A percentile compares a stretch with the other conserved stretches of the same genome.
These are phyloP conservation scores for Nycteola revayana DNA, from an alignment of 2,888 invertebrate species.

Conservation along the genomic window DNA sequence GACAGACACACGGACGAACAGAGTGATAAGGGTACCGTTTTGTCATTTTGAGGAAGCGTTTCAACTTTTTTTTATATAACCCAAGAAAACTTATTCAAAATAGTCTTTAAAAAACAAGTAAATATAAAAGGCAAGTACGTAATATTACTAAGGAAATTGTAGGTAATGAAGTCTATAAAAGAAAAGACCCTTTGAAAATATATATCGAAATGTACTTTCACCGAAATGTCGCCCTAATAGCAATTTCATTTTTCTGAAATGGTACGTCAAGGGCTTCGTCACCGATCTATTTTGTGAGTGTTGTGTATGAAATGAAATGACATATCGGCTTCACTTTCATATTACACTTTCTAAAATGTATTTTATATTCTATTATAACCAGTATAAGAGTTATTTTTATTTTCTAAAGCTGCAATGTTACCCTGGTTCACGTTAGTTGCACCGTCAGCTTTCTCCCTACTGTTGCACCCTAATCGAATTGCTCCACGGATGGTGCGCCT, in stretches of 20 bases:
- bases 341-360: background rate
- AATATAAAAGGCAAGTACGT: too few relatives aligned
- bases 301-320: constrained; percentile 79
- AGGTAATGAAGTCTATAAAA: constrained; percentile 16
- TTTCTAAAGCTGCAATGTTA: constrained; percentile 23
- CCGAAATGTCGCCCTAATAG: constrained; percentile 63
- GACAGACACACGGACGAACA: too few relatives aligned
- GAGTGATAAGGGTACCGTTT: too few relatives aligned
- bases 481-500: constrained; percentile 73
- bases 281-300: constrained; percentile 76
- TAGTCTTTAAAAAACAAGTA: too few relatives aligned
- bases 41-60: too few relatives aligned
- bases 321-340: constrained; percentile 45
- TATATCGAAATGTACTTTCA: constrained; percentile 55
- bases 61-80: too few relatives aligned
- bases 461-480: constrained; percentile 80
- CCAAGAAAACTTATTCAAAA: too few relatives aligned
- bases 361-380: background rate
- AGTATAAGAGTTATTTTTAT: constrained; percentile 18
- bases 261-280: constrained; percentile 66
- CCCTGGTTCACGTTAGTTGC: constrained; percentile 50
- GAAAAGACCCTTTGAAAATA: constrained; percentile 50
- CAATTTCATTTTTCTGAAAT: constrained; percentile 78
- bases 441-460: constrained; percentile 71
- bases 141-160: background rate